phyloP scores from a whole-genome alignment of 2,888 invertebrate species.

The Lithophane semibrunnea region DNA sequence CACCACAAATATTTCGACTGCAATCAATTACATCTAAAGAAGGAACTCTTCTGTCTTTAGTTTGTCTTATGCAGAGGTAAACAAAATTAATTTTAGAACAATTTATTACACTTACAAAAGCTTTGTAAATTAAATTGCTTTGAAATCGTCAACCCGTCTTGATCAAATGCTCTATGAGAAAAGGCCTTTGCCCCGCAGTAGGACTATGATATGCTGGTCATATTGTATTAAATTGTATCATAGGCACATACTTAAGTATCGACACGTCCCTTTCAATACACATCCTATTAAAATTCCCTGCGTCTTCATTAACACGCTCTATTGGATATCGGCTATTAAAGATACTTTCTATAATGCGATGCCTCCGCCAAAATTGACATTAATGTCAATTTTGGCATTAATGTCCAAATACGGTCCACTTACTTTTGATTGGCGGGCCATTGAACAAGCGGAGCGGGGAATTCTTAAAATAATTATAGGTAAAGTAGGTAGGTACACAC shows the following conservation, averaged over 20 bases:
- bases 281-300: slow-evolving; percentile 46
- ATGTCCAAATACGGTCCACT: slow-evolving; percentile 54
- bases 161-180: too few relatives aligned
- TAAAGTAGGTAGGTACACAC: too few relatives aligned
- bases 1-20: background rate
- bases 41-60: background rate
- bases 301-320: slow-evolving; percentile 41
- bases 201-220: background rate
- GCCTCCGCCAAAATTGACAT: slow-evolving; percentile 64
- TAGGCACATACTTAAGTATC: background rate
- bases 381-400: slow-evolving; percentile 52
- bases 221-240: background rate
- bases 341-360: slow-evolving; percentile 59
- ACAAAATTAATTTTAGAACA: background rate
- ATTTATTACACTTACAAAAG: background rate
- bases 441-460: slow-evolving; percentile 24
- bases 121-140: background rate
- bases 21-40: background rate
- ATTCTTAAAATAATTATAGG: background rate
- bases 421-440: slow-evolving; percentile 39
- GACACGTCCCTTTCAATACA: background rate
- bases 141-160: too few relatives aligned
- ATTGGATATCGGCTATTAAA: slow-evolving; percentile 39
- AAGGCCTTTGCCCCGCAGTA: too few relatives aligned
- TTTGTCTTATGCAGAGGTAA: background rate